These are phyloP conservation scores for Brachyrhaphis roseni DNA, from an alignment of 2,797 vertebrate genomes.

Conservation along the genomic window DNA sequence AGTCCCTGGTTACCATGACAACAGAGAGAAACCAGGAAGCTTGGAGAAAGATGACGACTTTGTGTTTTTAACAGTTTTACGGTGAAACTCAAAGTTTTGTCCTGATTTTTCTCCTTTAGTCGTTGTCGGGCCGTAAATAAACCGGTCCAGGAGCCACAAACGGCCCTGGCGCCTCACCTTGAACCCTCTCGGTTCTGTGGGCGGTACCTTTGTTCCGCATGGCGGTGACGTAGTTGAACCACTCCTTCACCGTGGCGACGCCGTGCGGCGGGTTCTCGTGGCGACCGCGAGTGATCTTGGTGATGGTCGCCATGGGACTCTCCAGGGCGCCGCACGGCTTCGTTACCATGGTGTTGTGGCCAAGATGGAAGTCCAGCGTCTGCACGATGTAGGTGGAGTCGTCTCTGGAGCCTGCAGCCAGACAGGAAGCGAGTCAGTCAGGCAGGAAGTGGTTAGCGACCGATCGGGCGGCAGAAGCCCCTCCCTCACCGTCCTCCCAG, in stretches of 20 bases:
- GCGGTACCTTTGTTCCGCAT: slow-evolving; percentile 94
- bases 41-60: too few relatives aligned
- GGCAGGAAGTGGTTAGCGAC: neutral
- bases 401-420: slow-evolving; percentile 87
- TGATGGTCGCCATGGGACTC: slow-evolving; percentile 98
- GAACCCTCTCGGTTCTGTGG: too few relatives aligned
- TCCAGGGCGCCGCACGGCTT: slow-evolving; percentile 97
- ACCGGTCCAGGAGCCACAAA: too few relatives aligned
- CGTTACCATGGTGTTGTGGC: slow-evolving; percentile 99
- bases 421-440: neutral
- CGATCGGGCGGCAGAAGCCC: neutral
- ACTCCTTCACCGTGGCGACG: slow-evolving; percentile 96
- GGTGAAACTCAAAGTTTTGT: too few relatives aligned
- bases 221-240: slow-evolving; percentile 98
- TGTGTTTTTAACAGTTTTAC: too few relatives aligned
- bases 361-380: slow-evolving; percentile 96
- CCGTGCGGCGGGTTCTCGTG: slow-evolving; percentile 98
- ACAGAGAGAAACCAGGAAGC: too few relatives aligned
- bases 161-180: too few relatives aligned
- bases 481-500: slow-evolving; percentile 91
- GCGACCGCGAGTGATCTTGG: slow-evolving; percentile 94
- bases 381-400: slow-evolving; percentile 97
- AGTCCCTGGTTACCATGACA: too few relatives aligned
- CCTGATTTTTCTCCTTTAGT: too few relatives aligned
- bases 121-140: too few relatives aligned